These are phyloP conservation scores for Charaxes varanes DNA, from an alignment of 1,140 invertebrate genomes.

Conservation along the genomic window DNA sequence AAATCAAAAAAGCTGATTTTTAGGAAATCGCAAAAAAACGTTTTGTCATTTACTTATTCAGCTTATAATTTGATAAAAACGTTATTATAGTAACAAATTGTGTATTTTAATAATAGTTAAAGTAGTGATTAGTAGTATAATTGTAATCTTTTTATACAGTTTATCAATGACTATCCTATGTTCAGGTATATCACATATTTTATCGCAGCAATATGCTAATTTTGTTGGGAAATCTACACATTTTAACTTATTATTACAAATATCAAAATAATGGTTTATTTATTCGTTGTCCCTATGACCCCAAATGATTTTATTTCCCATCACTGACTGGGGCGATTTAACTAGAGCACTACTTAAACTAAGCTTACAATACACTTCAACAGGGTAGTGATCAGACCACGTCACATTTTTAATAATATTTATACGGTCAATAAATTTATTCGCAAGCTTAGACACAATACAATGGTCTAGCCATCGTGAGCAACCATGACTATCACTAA, in stretches of 20 bases:
- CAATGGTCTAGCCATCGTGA: conserved; percentile 2
- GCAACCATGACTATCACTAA: conserved; percentile 2
- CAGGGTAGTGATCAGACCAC: conserved; percentile 11
- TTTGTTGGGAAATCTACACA: background rate
- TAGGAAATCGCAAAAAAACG: too few relatives aligned
- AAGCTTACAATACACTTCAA: conserved; percentile 3
- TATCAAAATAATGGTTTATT: background rate
- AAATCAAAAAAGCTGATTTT: too few relatives aligned
- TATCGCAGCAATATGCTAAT: background rate
- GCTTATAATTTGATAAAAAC: too few relatives aligned
- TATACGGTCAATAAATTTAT: background rate
- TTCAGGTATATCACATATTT: background rate
- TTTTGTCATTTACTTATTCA: too few relatives aligned
- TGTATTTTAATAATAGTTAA: too few relatives aligned
- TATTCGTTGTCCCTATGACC: background rate
- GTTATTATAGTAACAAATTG: too few relatives aligned
- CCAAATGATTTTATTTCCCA: background rate
- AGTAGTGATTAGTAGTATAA: too few relatives aligned
- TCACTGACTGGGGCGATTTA: background rate
- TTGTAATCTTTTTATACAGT: background rate
- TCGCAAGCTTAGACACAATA: background rate
- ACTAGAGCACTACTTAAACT: background rate
- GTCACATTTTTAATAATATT: background rate
- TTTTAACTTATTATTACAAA: background rate
- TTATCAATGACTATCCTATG: background rate